phyloP scores from a whole-genome alignment of 2,113 vertebrate species.

The Pandion haliaetus region DNA sequence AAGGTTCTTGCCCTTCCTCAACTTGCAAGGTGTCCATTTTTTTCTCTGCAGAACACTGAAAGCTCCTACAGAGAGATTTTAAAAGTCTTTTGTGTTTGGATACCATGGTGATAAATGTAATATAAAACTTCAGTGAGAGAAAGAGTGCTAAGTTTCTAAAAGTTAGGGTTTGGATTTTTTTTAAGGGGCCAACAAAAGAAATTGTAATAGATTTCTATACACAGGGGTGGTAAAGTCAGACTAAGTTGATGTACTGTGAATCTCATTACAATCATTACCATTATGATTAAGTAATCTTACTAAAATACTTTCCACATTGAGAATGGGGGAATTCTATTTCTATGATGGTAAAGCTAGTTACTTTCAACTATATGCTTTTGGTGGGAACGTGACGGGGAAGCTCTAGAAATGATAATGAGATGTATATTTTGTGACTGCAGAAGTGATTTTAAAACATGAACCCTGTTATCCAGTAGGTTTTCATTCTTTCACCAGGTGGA shows the following conservation, averaged over 20 bases:
- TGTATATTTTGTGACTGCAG: background rate
- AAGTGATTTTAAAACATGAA: background rate
- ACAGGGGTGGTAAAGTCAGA: background rate
- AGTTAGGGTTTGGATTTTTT: background rate
- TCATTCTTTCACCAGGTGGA: background rate
- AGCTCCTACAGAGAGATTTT: background rate
- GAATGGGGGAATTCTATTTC: background rate
- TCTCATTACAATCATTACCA: background rate
- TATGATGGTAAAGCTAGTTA: background rate
- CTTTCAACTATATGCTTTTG: background rate
- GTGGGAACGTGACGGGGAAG: background rate
- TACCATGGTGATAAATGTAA: background rate
- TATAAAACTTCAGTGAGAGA: background rate
- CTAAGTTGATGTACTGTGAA: background rate
- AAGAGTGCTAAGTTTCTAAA: background rate
- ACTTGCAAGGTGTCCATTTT: background rate
- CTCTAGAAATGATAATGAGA: background rate
- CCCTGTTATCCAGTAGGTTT: background rate
- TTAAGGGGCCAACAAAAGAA: background rate
- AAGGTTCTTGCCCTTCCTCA: background rate
- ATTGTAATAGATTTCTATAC: background rate
- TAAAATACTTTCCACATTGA: background rate
- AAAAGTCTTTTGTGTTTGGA: background rate
- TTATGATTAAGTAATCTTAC: background rate
- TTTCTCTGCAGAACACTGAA: background rate